These are phyloP conservation scores for Cervus canadensis DNA, from an alignment of 2,113 vertebrate species.

Conservation along the genomic window DNA sequence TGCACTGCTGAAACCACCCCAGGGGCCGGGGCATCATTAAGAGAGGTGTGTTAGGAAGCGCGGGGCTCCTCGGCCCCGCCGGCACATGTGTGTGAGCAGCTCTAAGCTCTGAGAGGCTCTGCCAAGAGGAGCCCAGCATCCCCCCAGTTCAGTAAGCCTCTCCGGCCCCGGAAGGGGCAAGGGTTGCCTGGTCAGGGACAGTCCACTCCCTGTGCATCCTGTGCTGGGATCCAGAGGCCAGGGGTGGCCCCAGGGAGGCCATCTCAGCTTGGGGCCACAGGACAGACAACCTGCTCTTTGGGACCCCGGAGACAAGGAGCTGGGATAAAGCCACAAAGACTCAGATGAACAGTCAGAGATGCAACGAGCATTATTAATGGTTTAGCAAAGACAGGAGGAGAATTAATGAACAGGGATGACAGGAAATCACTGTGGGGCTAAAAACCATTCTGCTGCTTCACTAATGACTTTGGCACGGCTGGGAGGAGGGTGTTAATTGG, in stretches of 20 bases:
- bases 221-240: not conserved
- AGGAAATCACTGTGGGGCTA: slow-evolving; percentile 51
- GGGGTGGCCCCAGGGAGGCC: not conserved
- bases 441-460: not conserved
- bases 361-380: slow-evolving; percentile 28
- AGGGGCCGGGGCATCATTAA: not conserved
- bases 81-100: not conserved
- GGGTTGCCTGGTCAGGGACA: not conserved
- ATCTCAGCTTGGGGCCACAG: not conserved
- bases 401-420: slow-evolving; percentile 54
- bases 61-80: not conserved
- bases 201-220: not conserved
- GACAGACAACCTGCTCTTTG: slow-evolving; percentile 3
- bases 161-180: not conserved
- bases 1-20: not conserved
- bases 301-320: not conserved
- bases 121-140: not conserved
- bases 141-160: not conserved
- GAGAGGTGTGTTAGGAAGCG: slow-evolving; percentile 45
- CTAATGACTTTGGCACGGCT: slow-evolving; percentile 28
- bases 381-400: slow-evolving; percentile 30
- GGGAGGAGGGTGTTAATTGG: slow-evolving; percentile 29
- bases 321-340: not conserved
- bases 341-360: slow-evolving; percentile 8
- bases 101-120: not conserved